A percentile compares a stretch with the other conserved stretches of the same genome.
Conservation (phyloP, 2,797 vertebrate species). For the Tragopan temminckii region DNA sequence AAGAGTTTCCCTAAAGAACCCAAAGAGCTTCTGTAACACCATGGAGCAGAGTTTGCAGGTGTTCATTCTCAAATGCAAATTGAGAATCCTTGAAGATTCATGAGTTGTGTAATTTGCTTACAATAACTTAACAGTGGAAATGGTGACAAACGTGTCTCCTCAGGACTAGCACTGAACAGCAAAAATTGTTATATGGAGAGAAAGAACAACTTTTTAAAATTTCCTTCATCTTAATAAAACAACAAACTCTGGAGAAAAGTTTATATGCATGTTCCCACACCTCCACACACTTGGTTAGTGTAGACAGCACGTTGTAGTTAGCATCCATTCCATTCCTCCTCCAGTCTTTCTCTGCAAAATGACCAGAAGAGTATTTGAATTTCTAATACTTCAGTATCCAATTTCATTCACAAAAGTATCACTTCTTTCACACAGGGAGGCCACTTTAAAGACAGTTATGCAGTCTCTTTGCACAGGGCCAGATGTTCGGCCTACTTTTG, state of each 20-base stretch:
- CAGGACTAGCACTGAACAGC: neutral
- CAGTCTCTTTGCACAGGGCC: neutral
- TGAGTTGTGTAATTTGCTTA: neutral
- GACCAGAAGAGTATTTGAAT: neutral
- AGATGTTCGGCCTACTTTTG: neutral
- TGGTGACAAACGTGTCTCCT: neutral
- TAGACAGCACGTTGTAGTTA: neutral
- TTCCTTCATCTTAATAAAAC: conserved; percentile 22
- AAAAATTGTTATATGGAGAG: neutral
- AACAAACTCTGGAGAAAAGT: neutral
- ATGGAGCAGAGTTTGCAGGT: neutral
- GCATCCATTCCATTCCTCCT: neutral
- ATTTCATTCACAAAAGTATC: conserved; percentile 37
- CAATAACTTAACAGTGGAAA: neutral
- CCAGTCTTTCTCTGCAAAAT: neutral
- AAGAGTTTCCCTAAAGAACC: neutral
- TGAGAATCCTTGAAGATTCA: no score
- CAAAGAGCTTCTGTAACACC: neutral
- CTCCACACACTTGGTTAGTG: conserved; percentile 33
- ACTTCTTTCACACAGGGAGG: neutral
- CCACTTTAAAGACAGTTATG: neutral
- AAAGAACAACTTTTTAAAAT: neutral
- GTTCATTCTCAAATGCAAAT: neutral
- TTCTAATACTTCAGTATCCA: neutral
- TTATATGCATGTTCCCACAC: neutral